Percentiles rank a stretch among this genome's conserved stretches.
Evolutionary conservation across 2,888 invertebrate species (phyloP).

Genomic region (Lepeophtheirus nordmannii): DNA sequence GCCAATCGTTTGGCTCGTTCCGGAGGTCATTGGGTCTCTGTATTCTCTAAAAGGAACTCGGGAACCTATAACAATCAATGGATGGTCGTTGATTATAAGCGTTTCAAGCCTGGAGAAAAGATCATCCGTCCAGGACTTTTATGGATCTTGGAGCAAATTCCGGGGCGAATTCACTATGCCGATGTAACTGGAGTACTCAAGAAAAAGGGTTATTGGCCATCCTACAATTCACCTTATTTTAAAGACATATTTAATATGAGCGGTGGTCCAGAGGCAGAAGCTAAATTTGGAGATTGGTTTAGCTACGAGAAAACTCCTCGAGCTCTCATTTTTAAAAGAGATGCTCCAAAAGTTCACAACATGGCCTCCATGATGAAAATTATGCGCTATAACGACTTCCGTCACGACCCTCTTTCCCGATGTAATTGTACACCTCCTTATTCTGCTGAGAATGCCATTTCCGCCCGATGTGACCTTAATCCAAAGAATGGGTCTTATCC

Average conservation of each 20-base stretch:
- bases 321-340: conserved; percentile 43
- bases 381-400: conserved; percentile 30
- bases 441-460: conserved; percentile 53
- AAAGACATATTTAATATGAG: conserved; percentile 46
- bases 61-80: conserved; percentile 73
- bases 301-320: conserved; percentile 48
- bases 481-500: conserved; percentile 53
- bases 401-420: conserved; percentile 47
- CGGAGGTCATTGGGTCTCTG: conserved; percentile 54
- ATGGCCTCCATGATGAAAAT: conserved; percentile 43
- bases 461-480: conserved; percentile 55
- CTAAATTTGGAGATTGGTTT: conserved; percentile 45
- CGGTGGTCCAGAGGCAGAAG: conserved; percentile 43
- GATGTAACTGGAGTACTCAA: conserved; percentile 51
- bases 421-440: conserved; percentile 54
- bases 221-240: conserved; percentile 53
- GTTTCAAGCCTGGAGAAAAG: conserved; percentile 39
- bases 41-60: conserved; percentile 53
- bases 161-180: conserved; percentile 32
- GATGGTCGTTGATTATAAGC: conserved; percentile 58
- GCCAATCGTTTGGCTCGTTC: conserved; percentile 61
- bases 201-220: conserved; percentile 53
- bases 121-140: conserved; percentile 39
- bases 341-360: conserved; percentile 37
- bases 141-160: conserved; percentile 63